These are phyloP conservation scores for Seira ritae DNA, from an alignment of 2,888 invertebrate species.

Conservation along the genomic window DNA sequence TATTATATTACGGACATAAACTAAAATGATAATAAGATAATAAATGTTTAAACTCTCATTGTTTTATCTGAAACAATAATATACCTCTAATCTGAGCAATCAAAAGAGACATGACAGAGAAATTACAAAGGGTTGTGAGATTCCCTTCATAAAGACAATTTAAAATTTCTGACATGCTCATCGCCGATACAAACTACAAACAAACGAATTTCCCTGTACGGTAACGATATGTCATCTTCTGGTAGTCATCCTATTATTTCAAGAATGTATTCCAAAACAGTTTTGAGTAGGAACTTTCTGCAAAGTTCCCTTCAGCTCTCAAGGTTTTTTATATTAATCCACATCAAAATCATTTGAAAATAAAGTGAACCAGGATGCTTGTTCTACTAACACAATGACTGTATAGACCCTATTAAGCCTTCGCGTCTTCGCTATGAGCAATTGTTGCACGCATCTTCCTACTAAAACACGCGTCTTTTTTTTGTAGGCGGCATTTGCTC, in stretches of 20 bases:
- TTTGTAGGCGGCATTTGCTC: background rate
- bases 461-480: background rate
- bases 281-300: background rate
- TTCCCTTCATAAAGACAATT: too few species aligned
- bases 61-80: too few species aligned
- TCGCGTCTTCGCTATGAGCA: background rate
- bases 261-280: too few species aligned
- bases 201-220: too few species aligned
- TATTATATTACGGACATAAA: background rate
- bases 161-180: too few species aligned
- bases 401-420: background rate
- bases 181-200: too few species aligned
- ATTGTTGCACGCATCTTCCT: slow-evolving; percentile 29
- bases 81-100: too few species aligned
- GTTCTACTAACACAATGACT: slow-evolving; percentile 45
- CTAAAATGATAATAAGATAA: background rate
- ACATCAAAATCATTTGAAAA: background rate
- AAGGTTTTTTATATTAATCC: background rate
- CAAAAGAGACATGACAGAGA: too few species aligned
- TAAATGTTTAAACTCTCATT: too few species aligned
- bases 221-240: too few species aligned
- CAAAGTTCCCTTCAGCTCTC: slow-evolving; percentile 1
- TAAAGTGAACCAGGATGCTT: slow-evolving; percentile 57
- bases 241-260: too few species aligned
- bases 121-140: too few species aligned